These are phyloP conservation scores for Formica exsecta DNA, from an alignment of 1,140 invertebrate species.

Conservation along the genomic window DNA sequence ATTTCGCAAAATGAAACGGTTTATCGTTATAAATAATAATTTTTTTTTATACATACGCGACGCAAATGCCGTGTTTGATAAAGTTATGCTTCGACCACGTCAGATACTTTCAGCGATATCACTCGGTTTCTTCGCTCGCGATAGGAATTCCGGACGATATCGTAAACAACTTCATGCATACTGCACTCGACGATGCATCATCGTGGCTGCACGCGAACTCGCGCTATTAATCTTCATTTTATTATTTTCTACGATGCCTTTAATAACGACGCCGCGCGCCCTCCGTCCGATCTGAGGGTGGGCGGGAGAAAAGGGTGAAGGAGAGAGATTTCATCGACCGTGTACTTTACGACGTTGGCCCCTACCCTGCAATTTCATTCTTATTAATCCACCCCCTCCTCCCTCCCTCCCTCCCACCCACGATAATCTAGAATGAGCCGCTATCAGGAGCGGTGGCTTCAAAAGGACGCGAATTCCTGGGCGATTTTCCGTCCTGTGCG, in stretches of 20 bases:
- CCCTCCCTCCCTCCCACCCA: neutral
- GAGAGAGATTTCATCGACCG: slow-evolving; percentile 56
- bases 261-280: slow-evolving; percentile 52
- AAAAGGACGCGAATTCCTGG: slow-evolving; percentile 54
- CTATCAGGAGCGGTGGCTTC: slow-evolving; percentile 18
- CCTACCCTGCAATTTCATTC: slow-evolving; percentile 63
- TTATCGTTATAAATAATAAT: neutral
- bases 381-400: slow-evolving; percentile 56
- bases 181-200: slow-evolving; percentile 52
- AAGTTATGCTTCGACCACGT: slow-evolving; percentile 32
- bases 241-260: slow-evolving; percentile 63
- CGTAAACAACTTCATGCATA: slow-evolving; percentile 65
- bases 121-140: slow-evolving; percentile 18
- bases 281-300: neutral
- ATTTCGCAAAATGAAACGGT: neutral
- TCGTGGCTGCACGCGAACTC: slow-evolving; percentile 56
- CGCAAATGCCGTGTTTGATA: slow-evolving; percentile 21
- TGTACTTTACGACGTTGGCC: slow-evolving; percentile 60
- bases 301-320: neutral
- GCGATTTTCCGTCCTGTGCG: slow-evolving; percentile 46
- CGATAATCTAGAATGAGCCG: slow-evolving; percentile 52
- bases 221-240: slow-evolving; percentile 66
- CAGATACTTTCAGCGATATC: slow-evolving; percentile 46
- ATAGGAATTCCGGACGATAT: slow-evolving; percentile 58
- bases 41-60: neutral